Conservation (phyloP, 2,113 vertebrate genomes). For the Microtus oregoni region DNA sequence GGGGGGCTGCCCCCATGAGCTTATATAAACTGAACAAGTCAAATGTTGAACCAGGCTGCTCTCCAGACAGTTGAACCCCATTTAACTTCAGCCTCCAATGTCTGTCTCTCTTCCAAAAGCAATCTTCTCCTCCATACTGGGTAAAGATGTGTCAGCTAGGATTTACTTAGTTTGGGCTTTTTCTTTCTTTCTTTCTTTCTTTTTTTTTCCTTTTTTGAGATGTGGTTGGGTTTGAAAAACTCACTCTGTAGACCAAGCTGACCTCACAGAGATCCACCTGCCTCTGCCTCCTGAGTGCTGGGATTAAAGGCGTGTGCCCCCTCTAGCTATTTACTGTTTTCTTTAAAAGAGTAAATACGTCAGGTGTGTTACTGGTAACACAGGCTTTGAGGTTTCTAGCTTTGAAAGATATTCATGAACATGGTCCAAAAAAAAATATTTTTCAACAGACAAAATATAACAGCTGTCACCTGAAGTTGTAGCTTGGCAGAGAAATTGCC, state of each 20-base stretch:
- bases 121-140: background rate
- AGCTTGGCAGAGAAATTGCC: background rate
- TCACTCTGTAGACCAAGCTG: no score
- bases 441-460: background rate
- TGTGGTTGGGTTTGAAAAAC: no score
- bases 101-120: background rate
- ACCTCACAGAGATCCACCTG: no score
- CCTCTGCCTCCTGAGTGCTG: no score
- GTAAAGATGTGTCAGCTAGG: background rate
- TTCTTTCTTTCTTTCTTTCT: no score
- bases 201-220: no score
- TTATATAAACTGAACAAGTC: slow-evolving; percentile 4
- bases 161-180: background rate
- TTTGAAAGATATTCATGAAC: slow-evolving; percentile 41
- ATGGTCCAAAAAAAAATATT: slow-evolving; percentile 1
- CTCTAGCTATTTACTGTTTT: background rate
- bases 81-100: slow-evolving; percentile 9
- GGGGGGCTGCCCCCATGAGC: background rate
- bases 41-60: slow-evolving; percentile 24
- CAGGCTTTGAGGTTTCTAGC: slow-evolving; percentile 61
- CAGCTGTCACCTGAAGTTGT: no score
- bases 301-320: no score
- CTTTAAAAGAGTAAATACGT: slow-evolving; percentile 58
- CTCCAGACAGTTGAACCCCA: background rate
- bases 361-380: slow-evolving; percentile 27